Evolutionary conservation across 2,888 invertebrate genomes (phyloP).

Genomic region (Drosophila maculinotata): DNA sequence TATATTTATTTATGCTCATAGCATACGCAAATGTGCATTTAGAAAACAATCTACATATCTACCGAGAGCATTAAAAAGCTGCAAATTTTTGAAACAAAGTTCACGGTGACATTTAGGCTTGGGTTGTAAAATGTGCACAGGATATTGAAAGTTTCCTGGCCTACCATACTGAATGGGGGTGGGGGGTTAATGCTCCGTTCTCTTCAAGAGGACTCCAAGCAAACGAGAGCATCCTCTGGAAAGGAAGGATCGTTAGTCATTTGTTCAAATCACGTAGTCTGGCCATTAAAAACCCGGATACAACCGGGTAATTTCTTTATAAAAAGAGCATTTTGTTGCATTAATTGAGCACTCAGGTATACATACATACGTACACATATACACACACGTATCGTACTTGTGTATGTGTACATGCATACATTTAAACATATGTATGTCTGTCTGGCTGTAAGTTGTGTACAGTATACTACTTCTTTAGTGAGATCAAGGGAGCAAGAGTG

Average conservation of each 20-base stretch:
- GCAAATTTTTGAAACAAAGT: constrained; percentile 1
- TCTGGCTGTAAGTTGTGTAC: constrained; percentile 5
- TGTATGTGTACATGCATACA: constrained; percentile 5
- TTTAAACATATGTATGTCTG: neutral
- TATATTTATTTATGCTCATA: too few species aligned
- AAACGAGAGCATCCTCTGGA: neutral
- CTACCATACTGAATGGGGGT: too few species aligned
- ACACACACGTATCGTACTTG: neutral
- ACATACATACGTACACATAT: constrained; percentile 3
- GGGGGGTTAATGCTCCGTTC: too few species aligned
- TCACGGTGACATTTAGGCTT: neutral
- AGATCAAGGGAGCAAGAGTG: constrained; percentile 13
- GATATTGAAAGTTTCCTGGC: neutral
- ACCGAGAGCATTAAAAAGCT: too few species aligned
- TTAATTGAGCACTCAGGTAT: constrained; percentile 50
- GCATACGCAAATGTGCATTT: neutral
- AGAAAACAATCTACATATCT: neutral
- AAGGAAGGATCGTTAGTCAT: constrained; percentile 12
- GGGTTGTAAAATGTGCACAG: neutral
- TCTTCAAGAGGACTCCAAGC: too few species aligned
- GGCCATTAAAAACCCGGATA: constrained; percentile 41
- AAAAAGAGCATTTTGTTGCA: constrained; percentile 54
- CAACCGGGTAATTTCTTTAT: constrained; percentile 53
- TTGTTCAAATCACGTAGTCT: constrained; percentile 30
- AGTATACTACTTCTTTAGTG: constrained; percentile 1